phyloP scores from a whole-genome alignment of 1,140 invertebrate species.

The Ctenoplectra terminalis region DNA sequence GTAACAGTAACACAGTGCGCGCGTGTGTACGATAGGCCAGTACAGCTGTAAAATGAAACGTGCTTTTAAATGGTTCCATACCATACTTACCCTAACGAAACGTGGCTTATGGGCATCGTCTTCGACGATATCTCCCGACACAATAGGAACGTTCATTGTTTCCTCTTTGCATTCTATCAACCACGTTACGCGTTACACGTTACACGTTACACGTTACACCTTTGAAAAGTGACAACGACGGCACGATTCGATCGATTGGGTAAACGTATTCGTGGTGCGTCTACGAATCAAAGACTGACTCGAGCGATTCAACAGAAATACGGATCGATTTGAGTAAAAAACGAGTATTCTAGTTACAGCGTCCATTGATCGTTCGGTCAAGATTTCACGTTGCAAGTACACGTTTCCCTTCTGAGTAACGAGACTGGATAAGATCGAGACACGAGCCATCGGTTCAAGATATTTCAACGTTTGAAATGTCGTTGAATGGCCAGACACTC shows the following conservation, averaged over 20 bases:
- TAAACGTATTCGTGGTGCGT: background rate
- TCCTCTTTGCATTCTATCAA: slow-evolving; percentile 64
- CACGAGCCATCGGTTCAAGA: slow-evolving; percentile 32
- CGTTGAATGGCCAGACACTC: too few relatives aligned
- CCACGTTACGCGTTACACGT: too few relatives aligned
- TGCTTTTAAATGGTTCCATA: background rate
- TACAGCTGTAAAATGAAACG: background rate
- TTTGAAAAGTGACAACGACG: background rate
- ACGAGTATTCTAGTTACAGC: background rate
- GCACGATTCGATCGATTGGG: background rate
- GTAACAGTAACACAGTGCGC: too few relatives aligned
- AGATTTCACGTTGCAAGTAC: background rate
- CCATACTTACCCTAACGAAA: slow-evolving; percentile 79
- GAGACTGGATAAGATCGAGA: background rate
- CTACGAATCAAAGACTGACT: background rate
- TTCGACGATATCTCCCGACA: slow-evolving; percentile 79
- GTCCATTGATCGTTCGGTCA: background rate
- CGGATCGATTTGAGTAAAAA: background rate
- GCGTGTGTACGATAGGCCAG: too few relatives aligned
- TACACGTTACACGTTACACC: background rate
- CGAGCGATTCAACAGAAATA: background rate
- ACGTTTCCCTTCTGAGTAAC: slow-evolving; percentile 16
- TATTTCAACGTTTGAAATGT: too few relatives aligned
- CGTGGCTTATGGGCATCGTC: slow-evolving; percentile 78
- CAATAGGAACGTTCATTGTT: slow-evolving; percentile 81